Evolutionary conservation across 2,113 vertebrate genomes (phyloP).

Genomic region (Toxostoma redivivum): DNA sequence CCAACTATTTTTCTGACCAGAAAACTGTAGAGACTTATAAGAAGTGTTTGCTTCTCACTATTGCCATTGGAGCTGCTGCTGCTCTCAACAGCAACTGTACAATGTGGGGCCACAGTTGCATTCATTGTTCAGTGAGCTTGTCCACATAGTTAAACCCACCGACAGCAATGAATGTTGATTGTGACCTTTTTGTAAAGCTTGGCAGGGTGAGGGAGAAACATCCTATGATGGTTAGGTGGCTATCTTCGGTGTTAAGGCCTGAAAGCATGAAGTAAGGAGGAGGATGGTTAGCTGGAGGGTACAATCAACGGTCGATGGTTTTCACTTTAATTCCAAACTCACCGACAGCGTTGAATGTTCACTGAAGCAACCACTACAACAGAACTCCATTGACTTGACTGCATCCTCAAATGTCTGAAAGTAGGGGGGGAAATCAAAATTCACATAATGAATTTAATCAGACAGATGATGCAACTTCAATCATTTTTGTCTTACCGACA

Average conservation of each 20-base stretch:
- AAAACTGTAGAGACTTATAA: not conserved
- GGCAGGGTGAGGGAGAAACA: constrained; percentile 11
- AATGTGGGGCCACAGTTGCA: constrained; percentile 98
- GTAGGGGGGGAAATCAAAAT: not conserved
- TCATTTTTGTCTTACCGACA: constrained; percentile 21
- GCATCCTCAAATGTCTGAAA: constrained; percentile 42
- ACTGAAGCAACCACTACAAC: constrained; percentile 79
- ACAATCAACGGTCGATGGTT: constrained; percentile 99
- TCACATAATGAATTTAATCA: not conserved
- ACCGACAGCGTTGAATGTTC: constrained; percentile 99
- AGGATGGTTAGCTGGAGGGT: constrained; percentile 87
- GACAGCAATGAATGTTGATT: constrained; percentile 99
- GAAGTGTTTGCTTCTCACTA: not conserved
- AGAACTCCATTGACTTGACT: constrained; percentile 42
- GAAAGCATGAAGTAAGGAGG: constrained; percentile 55
- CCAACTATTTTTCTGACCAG: not conserved
- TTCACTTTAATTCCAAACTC: constrained; percentile 93
- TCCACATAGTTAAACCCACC: constrained; percentile 97
- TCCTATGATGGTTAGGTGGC: constrained; percentile 8
- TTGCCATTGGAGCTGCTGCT: not conserved
- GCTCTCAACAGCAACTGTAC: constrained; percentile 32
- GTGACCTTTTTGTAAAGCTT: constrained; percentile 84
- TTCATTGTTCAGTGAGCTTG: constrained; percentile 99
- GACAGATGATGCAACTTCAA: not conserved
- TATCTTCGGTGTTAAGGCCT: constrained; percentile 54